Base-by-base conservation (phyloP, 2,113 vertebrate species). In the Oreotrochilus melanogaster region DNA sequence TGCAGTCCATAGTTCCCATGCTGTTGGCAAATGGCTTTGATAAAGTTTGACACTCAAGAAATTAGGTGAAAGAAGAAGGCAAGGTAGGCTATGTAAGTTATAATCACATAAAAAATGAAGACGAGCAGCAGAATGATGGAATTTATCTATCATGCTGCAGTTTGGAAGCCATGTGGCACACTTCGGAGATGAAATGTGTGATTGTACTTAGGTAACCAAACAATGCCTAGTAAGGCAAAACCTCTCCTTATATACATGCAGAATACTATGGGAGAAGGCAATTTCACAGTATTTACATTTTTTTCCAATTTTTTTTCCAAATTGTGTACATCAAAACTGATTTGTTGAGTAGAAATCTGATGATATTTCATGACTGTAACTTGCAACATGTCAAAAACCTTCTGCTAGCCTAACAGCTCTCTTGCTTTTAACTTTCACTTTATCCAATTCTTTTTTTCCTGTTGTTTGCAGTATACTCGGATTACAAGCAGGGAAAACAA, bases 281-380 rank as follows among this genome's bases (percentile, higher is more conserved):
- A 67, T 31, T 78, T 21, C 33, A 48, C 21, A 53, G 10, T 48
- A 61, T 47, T 18, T 66, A 13, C 31, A 28, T 48, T 89, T 78
- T 91, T 91, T 24, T 18, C 18, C 39, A 39, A 18, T 72, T 11
- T 12, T 39, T 39, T 39, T 42, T 79, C 35, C 39, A 30, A 93
- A 79, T 9, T 35, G 33, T 0, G 0, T n/a, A 69, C 42, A 45
- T 87, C 56, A 28, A 39, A 33, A 51, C 3, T 33, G 6, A 6
- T 21, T 74, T 72, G 18, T 23, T 70, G 22, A 67, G 48, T 21
- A 66, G 31, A 39, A 37, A 75, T 42, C 48, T 25, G 17, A 79
- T n/a, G 5, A 58, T 23, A 39, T 75, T 85, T 86, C 4, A 11
- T 22, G 64, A 64, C 7, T 18, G 19, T 17, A 78, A 78, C 51